Evolutionary conservation across 2,888 invertebrate genomes (phyloP), one percentile per base, ranked within the genome.

Genomic region (Gymnosoma rotundatum): DNA sequence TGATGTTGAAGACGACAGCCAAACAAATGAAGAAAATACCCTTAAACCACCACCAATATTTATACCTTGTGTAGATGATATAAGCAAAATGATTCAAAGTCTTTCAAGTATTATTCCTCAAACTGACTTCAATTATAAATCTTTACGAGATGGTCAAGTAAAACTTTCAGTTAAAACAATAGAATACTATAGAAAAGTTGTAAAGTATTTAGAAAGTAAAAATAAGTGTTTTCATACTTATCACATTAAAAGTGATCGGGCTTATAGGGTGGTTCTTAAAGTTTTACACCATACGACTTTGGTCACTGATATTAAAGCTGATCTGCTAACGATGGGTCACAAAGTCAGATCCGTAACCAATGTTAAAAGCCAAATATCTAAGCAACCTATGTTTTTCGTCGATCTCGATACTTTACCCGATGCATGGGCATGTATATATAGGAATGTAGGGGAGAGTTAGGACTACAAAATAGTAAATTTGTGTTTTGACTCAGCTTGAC

Each of bases 321-420:
- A n/a, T n/a, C n/a, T n/a, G n/a, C n/a, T n/a, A n/a, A n/a, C n/a
- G n/a, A n/a, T n/a, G 64, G 69, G 56, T 20, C 69, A 70, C 45
- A 56, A 58, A 58, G 45, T 58, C 4, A 70, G 58, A 58, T n/a
- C 58, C 45, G 18, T 58, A 54, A 70, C 56, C 4, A 70, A 70
- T 45, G 56, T 58, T 56, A 45, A n/a, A 67, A 67, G 67, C 52
- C 66, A 67, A 56, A 69, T 69, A 45, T 21, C 69, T 7, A 56
- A 56, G n/a, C 10, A 48, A 60, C 48, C 48, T 10, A n/a, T 38
- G 21, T 42, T 54, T 36, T 52, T 67, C 66, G 36, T 52, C 52
- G 25, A 20, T 21, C 16, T 42, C 4, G 42, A 42, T 42, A 9
- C 12, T 12, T 42, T 7, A 10, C 42, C 42, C 1, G 42, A 66